Evolutionary conservation across 1,140 invertebrate species (phyloP).

Genomic region (Cherax quadricarinatus): DNA sequence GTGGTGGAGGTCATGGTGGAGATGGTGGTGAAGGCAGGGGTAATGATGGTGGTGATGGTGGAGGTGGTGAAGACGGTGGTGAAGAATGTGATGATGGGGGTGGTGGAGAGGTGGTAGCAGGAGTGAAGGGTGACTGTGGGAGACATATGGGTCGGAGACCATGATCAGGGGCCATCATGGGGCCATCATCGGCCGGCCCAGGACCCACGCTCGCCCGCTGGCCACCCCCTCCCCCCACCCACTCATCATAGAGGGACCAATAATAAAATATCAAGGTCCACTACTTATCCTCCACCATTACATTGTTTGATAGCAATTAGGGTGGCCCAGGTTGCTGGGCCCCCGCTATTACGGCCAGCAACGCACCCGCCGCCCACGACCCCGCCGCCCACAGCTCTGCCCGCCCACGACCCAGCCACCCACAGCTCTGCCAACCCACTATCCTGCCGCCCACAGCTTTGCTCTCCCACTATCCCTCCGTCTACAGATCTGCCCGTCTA

Average conservation of each 20-base stretch:
- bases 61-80: background rate
- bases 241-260: conserved; percentile 54
- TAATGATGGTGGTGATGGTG: background rate
- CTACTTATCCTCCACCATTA: conserved; percentile 61
- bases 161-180: conserved; percentile 41
- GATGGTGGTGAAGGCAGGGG: background rate
- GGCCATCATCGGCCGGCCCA: conserved; percentile 31
- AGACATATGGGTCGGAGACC: conserved; percentile 56
- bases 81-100: background rate
- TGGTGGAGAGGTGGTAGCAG: background rate
- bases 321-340: conserved; percentile 32
- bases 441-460: background rate
- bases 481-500: no score
- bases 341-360: conserved; percentile 18
- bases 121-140: conserved; percentile 57
- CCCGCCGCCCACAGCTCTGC: background rate
- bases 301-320: conserved; percentile 70
- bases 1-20: background rate
- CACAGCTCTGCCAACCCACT: background rate
- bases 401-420: background rate
- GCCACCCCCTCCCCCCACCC: conserved; percentile 45
- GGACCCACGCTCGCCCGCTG: conserved; percentile 41
- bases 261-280: conserved; percentile 65
- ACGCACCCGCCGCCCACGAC: background rate
- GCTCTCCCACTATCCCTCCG: no score